Evolutionary conservation across 2,888 invertebrate genomes (phyloP).

Genomic region (Xestia rhomboidea): DNA sequence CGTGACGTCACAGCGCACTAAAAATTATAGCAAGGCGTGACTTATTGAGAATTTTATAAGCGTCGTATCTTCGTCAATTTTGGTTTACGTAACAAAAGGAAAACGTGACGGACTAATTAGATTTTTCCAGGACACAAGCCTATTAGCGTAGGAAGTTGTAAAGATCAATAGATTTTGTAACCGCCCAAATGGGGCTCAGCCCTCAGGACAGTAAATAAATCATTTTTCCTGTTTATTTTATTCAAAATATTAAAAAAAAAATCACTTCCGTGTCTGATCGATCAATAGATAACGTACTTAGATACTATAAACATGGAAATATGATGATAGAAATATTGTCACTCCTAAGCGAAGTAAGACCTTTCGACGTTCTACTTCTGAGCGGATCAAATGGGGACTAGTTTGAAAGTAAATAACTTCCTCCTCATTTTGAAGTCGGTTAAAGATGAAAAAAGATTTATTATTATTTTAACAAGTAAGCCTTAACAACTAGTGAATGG

Average conservation of each 20-base stretch:
- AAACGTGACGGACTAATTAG: too few species aligned
- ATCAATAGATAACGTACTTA: background rate
- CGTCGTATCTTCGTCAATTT: too few species aligned
- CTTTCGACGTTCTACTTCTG: background rate
- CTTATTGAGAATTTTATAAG: too few species aligned
- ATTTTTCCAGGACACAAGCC: too few species aligned
- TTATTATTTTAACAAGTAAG: too few species aligned
- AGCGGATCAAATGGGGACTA: background rate
- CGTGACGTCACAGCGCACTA: too few species aligned
- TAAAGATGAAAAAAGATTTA: too few species aligned
- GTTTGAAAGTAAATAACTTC: background rate
- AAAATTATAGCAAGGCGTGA: too few species aligned
- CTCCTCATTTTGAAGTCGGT: background rate
- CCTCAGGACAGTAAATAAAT: constrained; percentile 5
- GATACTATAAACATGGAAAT: background rate
- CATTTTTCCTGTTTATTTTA: constrained; percentile 7
- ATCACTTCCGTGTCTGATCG: background rate
- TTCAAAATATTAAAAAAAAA: background rate
- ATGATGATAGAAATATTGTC: background rate
- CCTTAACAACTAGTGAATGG: too few species aligned
- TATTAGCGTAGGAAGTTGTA: too few species aligned
- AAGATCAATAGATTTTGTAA: too few species aligned
- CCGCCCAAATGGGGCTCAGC: background rate
- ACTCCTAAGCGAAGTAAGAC: background rate
- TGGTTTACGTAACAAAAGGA: too few species aligned